Evolutionary conservation across 1,140 invertebrate genomes (phyloP).

Genomic region (Tetramorium simillimum): DNA sequence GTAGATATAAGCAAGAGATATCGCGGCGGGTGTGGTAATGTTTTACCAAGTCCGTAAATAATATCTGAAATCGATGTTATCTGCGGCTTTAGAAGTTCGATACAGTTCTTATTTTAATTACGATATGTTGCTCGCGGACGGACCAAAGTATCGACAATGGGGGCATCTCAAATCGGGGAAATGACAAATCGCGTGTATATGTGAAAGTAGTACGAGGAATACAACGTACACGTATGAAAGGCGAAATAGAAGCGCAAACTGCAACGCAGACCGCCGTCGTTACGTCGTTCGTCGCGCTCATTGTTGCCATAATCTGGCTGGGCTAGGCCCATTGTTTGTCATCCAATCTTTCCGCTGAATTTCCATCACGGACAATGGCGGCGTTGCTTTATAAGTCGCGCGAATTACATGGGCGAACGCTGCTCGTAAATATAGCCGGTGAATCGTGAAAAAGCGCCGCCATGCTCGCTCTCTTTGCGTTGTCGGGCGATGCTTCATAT

Average conservation of each 20-base stretch:
- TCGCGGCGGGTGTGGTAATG: constrained; percentile 40
- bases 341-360: constrained; percentile 76
- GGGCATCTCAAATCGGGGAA: constrained; percentile 6
- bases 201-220: background rate
- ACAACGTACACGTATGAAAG: background rate
- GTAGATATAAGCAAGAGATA: constrained; percentile 45
- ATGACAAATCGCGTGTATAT: constrained; percentile 6
- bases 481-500: background rate
- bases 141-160: background rate
- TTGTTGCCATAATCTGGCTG: constrained; percentile 76
- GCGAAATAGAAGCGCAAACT: constrained; percentile 19
- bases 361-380: constrained; percentile 70
- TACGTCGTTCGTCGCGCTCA: constrained; percentile 58
- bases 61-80: constrained; percentile 41
- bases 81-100: constrained; percentile 7
- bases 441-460: constrained; percentile 72
- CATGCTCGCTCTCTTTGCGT: constrained; percentile 14
- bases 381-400: constrained; percentile 70
- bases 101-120: constrained; percentile 23
- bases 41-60: constrained; percentile 18
- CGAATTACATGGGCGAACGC: constrained; percentile 70
- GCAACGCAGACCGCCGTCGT: constrained; percentile 49
- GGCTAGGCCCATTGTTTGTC: constrained; percentile 75
- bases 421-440: constrained; percentile 77
- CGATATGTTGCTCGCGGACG: background rate